These are phyloP conservation scores for Cassiopea xamachana DNA, from an alignment of 30 jellyfish, hydroid and myxozoan genomes.

Conservation along the genomic window DNA sequence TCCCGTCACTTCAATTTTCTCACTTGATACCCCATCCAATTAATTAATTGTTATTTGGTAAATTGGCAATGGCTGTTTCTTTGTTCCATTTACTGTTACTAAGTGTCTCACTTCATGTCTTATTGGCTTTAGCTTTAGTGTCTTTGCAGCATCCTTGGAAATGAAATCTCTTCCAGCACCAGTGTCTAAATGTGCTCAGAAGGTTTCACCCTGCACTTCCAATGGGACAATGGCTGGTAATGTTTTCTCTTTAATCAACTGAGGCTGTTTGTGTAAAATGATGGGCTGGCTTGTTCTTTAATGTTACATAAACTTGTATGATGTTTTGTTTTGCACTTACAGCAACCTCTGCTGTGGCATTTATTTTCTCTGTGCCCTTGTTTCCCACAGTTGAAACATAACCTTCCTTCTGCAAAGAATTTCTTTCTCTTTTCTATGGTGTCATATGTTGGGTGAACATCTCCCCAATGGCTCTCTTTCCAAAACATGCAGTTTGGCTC, in stretches of 20 bases:
- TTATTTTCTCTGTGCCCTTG: conserved; percentile 45
- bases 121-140: conserved; percentile 23
- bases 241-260: conserved; percentile 27
- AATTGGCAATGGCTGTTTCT: conserved; percentile 49
- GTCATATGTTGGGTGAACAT: conserved; percentile 40
- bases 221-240: conserved; percentile 51
- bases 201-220: conserved; percentile 31
- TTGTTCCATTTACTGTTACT: conserved; percentile 52
- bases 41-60: conserved; percentile 35
- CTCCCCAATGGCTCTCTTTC: conserved; percentile 58
- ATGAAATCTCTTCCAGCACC: conserved; percentile 68
- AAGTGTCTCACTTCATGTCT: too few species aligned
- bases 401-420: conserved; percentile 27
- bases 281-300: conserved; percentile 23
- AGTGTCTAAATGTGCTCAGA: conserved; percentile 62
- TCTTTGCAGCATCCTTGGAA: conserved; percentile 59
- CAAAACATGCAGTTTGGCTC: conserved; percentile 42
- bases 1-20: conserved; percentile 64
- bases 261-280: conserved; percentile 37
- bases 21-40: conserved; percentile 59
- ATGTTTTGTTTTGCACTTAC: conserved; percentile 45
- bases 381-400: conserved; percentile 59
- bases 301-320: conserved; percentile 55
- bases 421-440: conserved; percentile 45
- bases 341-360: conserved; percentile 60